Evolutionary conservation across 2,797 vertebrate species (phyloP).

Genomic region (Urocyon cinereoargenteus): DNA sequence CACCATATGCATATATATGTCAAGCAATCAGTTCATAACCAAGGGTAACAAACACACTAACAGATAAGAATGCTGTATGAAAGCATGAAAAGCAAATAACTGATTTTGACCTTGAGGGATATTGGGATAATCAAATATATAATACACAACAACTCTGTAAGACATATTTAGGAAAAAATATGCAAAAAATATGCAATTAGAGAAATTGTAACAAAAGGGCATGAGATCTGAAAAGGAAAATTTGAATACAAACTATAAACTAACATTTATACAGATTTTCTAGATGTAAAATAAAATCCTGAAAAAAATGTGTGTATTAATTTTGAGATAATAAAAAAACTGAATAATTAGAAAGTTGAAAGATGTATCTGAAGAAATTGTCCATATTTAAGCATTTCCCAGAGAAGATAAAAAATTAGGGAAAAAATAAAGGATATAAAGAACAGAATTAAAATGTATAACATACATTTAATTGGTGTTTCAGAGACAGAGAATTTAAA

Average conservation of each 20-base stretch:
- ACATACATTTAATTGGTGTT: neutral
- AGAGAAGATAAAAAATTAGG: neutral
- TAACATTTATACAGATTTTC: neutral
- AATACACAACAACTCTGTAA: neutral
- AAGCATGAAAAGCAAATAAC: neutral
- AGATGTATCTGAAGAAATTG: neutral
- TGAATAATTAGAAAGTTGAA: constrained; percentile 7
- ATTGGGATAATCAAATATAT: neutral
- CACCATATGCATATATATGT: neutral
- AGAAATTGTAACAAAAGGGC: neutral
- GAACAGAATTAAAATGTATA: neutral
- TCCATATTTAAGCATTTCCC: neutral
- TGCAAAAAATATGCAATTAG: neutral
- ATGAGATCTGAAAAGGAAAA: neutral
- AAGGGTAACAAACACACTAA: neutral
- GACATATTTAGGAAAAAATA: neutral
- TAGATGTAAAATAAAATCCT: neutral
- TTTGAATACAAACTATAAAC: constrained; percentile 17
- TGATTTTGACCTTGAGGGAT: neutral
- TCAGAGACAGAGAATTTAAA: neutral
- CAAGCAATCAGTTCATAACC: neutral
- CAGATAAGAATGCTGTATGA: neutral
- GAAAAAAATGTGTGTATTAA: constrained; percentile 10
- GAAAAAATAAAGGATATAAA: neutral
- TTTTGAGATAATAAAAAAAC: neutral